phyloP scores from a whole-genome alignment of 1,140 invertebrate species.

The Drosophila simulans region DNA sequence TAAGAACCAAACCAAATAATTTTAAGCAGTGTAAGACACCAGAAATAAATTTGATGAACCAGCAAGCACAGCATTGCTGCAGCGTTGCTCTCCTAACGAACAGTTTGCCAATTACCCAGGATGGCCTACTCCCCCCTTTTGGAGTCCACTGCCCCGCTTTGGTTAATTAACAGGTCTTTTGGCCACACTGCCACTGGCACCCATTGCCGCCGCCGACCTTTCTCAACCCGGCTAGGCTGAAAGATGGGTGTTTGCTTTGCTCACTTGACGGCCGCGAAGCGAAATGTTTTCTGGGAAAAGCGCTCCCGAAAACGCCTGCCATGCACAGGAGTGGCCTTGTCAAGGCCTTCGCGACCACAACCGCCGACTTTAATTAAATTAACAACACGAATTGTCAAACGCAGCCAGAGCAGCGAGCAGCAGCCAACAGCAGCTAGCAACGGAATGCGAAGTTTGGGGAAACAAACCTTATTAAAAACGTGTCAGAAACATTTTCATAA shows the following conservation, averaged over 20 bases:
- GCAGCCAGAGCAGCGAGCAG: constrained; percentile 49
- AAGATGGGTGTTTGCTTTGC: not conserved
- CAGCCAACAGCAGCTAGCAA: constrained; percentile 29
- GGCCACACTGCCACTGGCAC: not conserved
- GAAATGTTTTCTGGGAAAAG: constrained; percentile 32
- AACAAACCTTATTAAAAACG: constrained; percentile 76
- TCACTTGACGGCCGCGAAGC: constrained; percentile 5
- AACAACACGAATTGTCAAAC: constrained; percentile 77
- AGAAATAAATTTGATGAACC: too few relatives aligned
- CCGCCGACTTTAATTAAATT: constrained; percentile 73
- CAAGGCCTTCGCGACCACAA: constrained; percentile 11
- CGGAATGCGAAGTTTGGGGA: constrained; percentile 14
- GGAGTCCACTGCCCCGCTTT: not conserved
- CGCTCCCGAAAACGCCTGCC: constrained; percentile 7
- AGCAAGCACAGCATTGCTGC: too few relatives aligned
- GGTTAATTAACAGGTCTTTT: not conserved
- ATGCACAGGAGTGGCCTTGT: constrained; percentile 20
- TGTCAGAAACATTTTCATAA: constrained; percentile 81
- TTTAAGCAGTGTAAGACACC: too few relatives aligned
- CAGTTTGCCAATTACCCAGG: too few relatives aligned
- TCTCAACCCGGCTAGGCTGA: not conserved
- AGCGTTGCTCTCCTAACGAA: too few relatives aligned
- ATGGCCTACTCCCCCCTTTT: too few relatives aligned
- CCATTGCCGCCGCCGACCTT: not conserved
- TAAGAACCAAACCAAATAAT: too few relatives aligned